A percentile compares a stretch with the other conserved stretches of the same genome.
Evolutionary conservation across 1,140 invertebrate genomes (phyloP).

Genomic region (Stegodyphus mimosarum): DNA sequence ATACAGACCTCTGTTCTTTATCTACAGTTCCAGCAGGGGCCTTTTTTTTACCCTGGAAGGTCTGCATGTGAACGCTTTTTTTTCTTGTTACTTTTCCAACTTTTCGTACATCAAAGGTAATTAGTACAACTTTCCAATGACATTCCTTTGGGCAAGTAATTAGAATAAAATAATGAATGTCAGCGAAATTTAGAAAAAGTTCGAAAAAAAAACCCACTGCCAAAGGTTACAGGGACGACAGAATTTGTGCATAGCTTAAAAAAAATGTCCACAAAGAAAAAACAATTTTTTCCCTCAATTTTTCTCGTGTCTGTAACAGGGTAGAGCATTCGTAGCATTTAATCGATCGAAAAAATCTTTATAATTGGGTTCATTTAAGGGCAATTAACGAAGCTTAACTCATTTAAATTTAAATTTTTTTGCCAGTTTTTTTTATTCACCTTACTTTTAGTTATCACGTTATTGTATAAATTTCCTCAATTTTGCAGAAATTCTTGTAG

Average conservation of each 20-base stretch:
- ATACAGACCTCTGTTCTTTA: slow-evolving; percentile 14
- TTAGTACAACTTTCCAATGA: slow-evolving; percentile 21
- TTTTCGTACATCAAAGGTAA: slow-evolving; percentile 35
- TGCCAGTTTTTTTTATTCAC: not conserved
- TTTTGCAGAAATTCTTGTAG: no score
- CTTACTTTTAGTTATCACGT: no score
- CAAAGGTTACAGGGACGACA: not conserved
- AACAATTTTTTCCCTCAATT: not conserved
- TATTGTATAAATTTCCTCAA: no score
- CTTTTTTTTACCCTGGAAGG: slow-evolving; percentile 7
- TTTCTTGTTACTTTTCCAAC: slow-evolving; percentile 2
- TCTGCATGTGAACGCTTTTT: not conserved
- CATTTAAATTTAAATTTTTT: not conserved
- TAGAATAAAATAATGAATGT: slow-evolving; percentile 45
- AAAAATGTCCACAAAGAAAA: not conserved
- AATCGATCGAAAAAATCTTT: not conserved
- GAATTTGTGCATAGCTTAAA: not conserved
- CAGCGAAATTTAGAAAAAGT: slow-evolving; percentile 3
- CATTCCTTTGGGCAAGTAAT: slow-evolving; percentile 33
- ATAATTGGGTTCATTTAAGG: slow-evolving; percentile 50
- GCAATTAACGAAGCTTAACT: slow-evolving; percentile 2
- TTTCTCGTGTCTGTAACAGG: slow-evolving; percentile 3
- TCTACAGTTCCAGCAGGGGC: not conserved
- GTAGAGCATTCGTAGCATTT: not conserved
- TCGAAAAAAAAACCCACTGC: not conserved